Evolutionary conservation across 2,797 vertebrate species (phyloP), one percentile per base, ranked within the genome.

Genomic region (Danio kyathit): DNA sequence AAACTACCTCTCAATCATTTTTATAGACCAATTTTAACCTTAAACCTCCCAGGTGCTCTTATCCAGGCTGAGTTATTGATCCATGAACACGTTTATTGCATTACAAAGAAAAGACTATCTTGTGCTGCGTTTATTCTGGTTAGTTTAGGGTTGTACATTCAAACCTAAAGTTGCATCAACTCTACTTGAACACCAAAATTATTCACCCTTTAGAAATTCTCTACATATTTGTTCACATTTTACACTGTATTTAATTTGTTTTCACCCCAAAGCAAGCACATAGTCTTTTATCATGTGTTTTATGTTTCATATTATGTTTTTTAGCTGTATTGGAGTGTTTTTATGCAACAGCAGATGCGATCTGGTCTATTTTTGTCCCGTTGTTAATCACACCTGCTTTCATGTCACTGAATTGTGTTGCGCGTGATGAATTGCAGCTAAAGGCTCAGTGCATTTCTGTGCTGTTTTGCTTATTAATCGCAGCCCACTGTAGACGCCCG

Each of bases 1-100:
- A 21, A 86, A 79, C 85, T 85, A 87, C 86, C 86, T 87, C 86
- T 83, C 13, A 14, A 69, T 79, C 12, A 82, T 49, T 83, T 83
- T 51, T 48, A 40, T 49, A 60, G 75, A 75, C 81, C 75, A 64
- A 49, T 48, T 19, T 60, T 46, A 57, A 63, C 44, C 54, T 76
- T 73, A 6, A 61, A 72, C 67, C 41, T 74, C 48, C 49, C 40
- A 54, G 74, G 57, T 77, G 41, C 61, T 56, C n/a, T 60, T 56
- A 44, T 44, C 74, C 57, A 38, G 21, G 57, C 17, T 44, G 40
- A 46, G 41, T 65, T 59, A 21, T 59, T 69, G 16, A 17, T 56
- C 56, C 69, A 71, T 38, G n/a, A 63, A 51, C n/a, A 14, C 16
- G 44, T 51, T 67, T 51, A 41, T 51, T 79, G 21, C 61, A 41